These are phyloP conservation scores for Maniola hyperantus DNA, from an alignment of 2,888 invertebrate genomes.

Conservation along the genomic window DNA sequence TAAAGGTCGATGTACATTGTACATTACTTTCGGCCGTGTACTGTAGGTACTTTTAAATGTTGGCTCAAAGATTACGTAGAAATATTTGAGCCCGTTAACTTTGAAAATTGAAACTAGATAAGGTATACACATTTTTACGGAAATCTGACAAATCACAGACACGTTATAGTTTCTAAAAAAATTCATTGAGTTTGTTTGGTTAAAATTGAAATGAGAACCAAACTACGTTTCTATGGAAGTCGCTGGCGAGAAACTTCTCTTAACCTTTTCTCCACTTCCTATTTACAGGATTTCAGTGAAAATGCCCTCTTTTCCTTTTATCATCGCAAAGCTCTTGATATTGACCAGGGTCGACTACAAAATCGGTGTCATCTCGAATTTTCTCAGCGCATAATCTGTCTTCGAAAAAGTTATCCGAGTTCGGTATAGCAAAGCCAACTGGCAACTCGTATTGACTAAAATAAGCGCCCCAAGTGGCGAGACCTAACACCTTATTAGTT, in stretches of 20 bases:
- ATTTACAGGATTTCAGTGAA: background rate
- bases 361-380: conserved; percentile 46
- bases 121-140: too few species aligned
- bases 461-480: conserved; percentile 61
- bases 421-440: conserved; percentile 60
- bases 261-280: background rate
- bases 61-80: too few species aligned
- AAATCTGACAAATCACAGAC: too few species aligned
- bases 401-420: conserved; percentile 54
- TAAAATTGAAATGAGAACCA: background rate
- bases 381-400: conserved; percentile 56
- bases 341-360: conserved; percentile 38
- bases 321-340: conserved; percentile 56
- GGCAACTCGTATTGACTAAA: conserved; percentile 48
- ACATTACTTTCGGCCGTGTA: too few species aligned
- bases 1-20: too few species aligned
- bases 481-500: conserved; percentile 51
- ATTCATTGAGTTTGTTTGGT: too few species aligned
- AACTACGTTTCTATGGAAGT: too few species aligned
- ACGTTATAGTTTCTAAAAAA: too few species aligned
- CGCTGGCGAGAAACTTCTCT: too few species aligned
- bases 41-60: too few species aligned
- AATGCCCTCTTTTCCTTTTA: conserved; percentile 13
- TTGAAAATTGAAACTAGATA: too few species aligned
- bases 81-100: too few species aligned